A percentile compares a stretch with the other conserved stretches of the same genome.
These are phyloP conservation scores for Harpalus rufipes DNA, from an alignment of 2,888 invertebrate genomes.

Conservation along the genomic window DNA sequence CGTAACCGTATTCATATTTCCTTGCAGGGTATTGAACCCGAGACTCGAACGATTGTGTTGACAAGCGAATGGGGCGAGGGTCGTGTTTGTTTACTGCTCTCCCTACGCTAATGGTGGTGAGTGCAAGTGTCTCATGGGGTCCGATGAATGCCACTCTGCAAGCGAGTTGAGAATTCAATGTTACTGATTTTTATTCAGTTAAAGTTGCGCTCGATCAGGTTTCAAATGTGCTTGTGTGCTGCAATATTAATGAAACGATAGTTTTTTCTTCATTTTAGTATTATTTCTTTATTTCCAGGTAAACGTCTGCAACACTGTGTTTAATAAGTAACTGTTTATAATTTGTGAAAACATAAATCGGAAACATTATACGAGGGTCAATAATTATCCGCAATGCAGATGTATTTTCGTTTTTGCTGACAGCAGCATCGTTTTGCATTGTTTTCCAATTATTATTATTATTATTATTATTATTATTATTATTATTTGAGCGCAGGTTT, in stretches of 20 bases:
- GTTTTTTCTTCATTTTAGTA: no score
- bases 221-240: not conserved
- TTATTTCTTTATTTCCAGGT: no score
- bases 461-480: no score
- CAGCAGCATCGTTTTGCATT: no score
- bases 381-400: no score
- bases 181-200: not conserved
- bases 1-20: constrained; percentile 52
- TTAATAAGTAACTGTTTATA: no score
- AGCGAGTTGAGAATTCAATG: not conserved
- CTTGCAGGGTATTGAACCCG: constrained; percentile 61
- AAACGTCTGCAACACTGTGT: no score
- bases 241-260: not conserved
- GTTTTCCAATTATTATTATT: no score
- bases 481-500: no score
- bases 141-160: not conserved
- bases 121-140: constrained; percentile 42
- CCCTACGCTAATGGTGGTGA: constrained; percentile 46
- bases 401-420: no score
- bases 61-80: constrained; percentile 54
- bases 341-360: no score
- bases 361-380: no score
- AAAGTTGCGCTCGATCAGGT: not conserved
- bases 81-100: constrained; percentile 45
- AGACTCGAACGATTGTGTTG: constrained; percentile 61